phyloP scores from a whole-genome alignment of 2,113 vertebrate species.

The Riparia riparia region DNA sequence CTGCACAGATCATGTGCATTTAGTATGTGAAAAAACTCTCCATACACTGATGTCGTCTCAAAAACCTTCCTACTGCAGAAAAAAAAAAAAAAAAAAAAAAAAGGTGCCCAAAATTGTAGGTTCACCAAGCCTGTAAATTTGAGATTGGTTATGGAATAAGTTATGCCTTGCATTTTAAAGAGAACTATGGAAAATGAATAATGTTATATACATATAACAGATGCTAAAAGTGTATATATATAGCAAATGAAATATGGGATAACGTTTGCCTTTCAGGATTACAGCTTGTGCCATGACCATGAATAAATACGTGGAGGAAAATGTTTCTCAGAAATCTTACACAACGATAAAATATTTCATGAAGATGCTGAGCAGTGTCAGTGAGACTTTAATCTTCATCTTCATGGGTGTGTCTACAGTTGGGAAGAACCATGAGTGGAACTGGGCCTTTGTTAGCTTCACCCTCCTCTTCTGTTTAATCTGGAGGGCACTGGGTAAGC shows the following conservation, averaged over 20 bases:
- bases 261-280: conserved; percentile 81
- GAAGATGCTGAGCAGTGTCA: conserved; percentile 96
- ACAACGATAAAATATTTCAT: conserved; percentile 95
- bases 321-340: conserved; percentile 94
- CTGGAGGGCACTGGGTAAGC: conserved; percentile 91
- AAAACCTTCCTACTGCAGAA: background rate
- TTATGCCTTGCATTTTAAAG: background rate
- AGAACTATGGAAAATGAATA: background rate
- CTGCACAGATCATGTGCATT: background rate
- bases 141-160: background rate
- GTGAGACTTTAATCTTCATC: conserved; percentile 97
- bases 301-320: conserved; percentile 98
- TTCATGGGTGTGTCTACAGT: conserved; percentile 96
- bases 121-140: background rate
- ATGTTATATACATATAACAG: background rate
- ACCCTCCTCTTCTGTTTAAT: conserved; percentile 91
- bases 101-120: background rate
- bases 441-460: conserved; percentile 95
- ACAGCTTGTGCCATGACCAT: conserved; percentile 94
- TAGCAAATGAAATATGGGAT: background rate
- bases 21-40: background rate
- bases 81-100: background rate
- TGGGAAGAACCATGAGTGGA: conserved; percentile 95
- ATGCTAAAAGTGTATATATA: background rate
- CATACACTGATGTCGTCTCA: background rate